Evolutionary conservation across 2,113 vertebrate species (phyloP), one percentile per base, ranked within the genome.

Genomic region (Tonatia bakeri): DNA sequence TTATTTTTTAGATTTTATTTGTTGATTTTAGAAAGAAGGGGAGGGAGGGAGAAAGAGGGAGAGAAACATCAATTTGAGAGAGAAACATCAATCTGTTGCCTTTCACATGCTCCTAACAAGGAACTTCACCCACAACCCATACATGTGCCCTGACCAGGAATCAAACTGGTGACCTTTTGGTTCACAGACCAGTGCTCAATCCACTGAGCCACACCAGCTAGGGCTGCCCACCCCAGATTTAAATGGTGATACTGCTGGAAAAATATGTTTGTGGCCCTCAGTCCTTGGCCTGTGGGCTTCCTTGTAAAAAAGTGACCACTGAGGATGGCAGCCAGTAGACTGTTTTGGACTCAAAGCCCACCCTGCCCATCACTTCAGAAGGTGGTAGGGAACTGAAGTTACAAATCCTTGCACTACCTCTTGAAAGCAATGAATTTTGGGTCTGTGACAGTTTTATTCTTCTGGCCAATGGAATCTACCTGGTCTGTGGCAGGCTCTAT

Each of bases 371-470:
- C 97, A 98, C 99, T 92, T 98, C 99, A 95, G 98, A 99, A 98
- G 98, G 99, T 98, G 99, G 98, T 87, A 98, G 99, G 72, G 98
- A 99, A 98, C 99, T 99, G 94, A 99, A 99, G 65, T 98, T 99
- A 98, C 99, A 99, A 98, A 99, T 99, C 97, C 99, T 99, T 97
- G 99, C 99, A 98, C 99, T 99, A 99, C 99, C 99, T 99, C 99
- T 99, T 98, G 99, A 99, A 98, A 99, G 99, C 77, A 99, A 99
- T 97, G 99, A 99, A 99, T 99, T 99, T 98, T 99, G 99, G 99
- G 99, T 99, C 96, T 99, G 99, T 3, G 99, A 99, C 98, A 99
- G 99, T 97, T 99, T 99, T 97, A 99, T 99, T 96, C 99, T 99
- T 96, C 99, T 99, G 99, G 99, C 99, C 98, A 99, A 99, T 98